Percentiles rank a stretch among this genome's conserved stretches.
Conservation (phyloP, 2,888 invertebrate genomes). For the Cryptocephalus moraei region DNA sequence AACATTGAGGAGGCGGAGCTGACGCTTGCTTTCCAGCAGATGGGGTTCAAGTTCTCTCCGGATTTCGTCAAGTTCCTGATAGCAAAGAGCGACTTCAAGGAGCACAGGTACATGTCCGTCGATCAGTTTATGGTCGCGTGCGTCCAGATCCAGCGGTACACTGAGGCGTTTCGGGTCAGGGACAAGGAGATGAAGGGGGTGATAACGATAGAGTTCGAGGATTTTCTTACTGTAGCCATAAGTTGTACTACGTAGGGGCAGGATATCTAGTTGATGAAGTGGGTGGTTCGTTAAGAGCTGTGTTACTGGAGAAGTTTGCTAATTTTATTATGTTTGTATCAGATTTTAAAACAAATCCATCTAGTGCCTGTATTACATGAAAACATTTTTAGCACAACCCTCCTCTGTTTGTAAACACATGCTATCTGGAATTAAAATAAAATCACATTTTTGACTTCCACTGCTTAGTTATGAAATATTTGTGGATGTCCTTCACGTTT, state of each 20-base stretch:
- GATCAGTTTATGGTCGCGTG: constrained; percentile 84
- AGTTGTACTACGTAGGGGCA: constrained; percentile 46
- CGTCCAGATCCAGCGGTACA: constrained; percentile 80
- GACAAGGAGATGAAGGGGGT: constrained; percentile 73
- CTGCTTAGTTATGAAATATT: too few relatives aligned
- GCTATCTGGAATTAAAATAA: too few relatives aligned
- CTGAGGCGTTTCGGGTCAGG: constrained; percentile 73
- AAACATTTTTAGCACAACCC: too few relatives aligned
- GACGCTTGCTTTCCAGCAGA: constrained; percentile 66
- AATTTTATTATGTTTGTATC: too few relatives aligned
- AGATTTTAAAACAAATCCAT: too few relatives aligned
- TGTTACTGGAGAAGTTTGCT: too few relatives aligned
- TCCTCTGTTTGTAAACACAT: too few relatives aligned
- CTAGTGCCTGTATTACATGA: too few relatives aligned
- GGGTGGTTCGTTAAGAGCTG: too few relatives aligned
- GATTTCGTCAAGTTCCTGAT: constrained; percentile 66
- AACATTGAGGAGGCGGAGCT: constrained; percentile 74
- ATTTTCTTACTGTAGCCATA: constrained; percentile 76
- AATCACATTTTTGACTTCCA: too few relatives aligned
- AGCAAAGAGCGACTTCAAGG: constrained; percentile 55
- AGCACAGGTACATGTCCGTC: constrained; percentile 58
- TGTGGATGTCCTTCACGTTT: too few relatives aligned
- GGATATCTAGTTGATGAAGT: too few relatives aligned
- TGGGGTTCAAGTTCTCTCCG: constrained; percentile 79
- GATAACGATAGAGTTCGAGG: constrained; percentile 82